Evolutionary conservation across 2,888 invertebrate genomes (phyloP).

Genomic region (Bembecia ichneumoniformis): DNA sequence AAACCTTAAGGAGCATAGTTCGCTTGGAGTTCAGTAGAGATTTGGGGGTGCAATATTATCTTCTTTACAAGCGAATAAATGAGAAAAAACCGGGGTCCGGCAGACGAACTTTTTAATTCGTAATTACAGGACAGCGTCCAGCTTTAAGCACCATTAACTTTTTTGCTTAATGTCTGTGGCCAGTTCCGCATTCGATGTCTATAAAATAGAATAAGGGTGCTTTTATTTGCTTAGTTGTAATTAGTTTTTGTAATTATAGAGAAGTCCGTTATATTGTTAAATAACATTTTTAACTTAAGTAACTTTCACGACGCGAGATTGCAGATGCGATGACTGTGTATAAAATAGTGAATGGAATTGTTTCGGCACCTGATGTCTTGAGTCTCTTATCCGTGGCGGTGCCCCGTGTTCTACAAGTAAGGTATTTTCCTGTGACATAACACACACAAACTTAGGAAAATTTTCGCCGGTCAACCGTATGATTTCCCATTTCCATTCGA

Average conservation of each 20-base stretch:
- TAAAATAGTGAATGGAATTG: no score
- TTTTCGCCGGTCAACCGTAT: no score
- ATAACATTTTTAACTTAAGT: no score
- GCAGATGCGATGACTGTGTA: no score
- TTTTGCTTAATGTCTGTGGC: slow-evolving; percentile 60
- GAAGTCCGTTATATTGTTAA: not conserved
- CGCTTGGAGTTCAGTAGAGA: slow-evolving; percentile 13
- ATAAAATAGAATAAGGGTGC: slow-evolving; percentile 18
- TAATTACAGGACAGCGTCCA: slow-evolving; percentile 70
- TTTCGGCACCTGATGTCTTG: no score
- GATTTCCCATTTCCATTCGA: no score
- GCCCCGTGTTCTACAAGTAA: no score
- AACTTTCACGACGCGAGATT: no score
- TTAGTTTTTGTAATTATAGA: not conserved
- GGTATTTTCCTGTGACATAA: no score
- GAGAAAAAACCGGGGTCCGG: slow-evolving; percentile 64
- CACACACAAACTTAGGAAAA: no score
- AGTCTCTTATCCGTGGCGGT: no score
- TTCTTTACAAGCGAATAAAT: slow-evolving; percentile 61
- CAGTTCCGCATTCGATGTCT: slow-evolving; percentile 26
- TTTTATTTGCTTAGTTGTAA: not conserved
- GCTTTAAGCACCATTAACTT: slow-evolving; percentile 70
- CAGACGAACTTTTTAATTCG: slow-evolving; percentile 69
- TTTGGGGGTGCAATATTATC: slow-evolving; percentile 64
- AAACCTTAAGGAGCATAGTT: slow-evolving; percentile 5